Evolutionary conservation across 2,797 vertebrate species (phyloP).

Genomic region (Coregonus suidteri): DNA sequence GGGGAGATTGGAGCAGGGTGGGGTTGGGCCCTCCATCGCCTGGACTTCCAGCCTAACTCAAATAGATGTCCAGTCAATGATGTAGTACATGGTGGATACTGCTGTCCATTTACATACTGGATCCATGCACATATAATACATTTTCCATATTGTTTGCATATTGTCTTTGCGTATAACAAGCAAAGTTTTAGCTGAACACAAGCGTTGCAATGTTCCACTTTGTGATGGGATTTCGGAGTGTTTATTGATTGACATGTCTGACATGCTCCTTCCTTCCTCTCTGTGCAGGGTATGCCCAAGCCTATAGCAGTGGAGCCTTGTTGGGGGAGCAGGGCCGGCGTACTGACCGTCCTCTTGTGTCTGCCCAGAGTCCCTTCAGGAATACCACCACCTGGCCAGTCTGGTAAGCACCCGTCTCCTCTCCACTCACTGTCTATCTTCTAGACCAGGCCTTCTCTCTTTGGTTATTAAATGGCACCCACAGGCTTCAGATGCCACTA

Average conservation of each 20-base stretch:
- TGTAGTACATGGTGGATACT: neutral
- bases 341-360: slow-evolving; percentile 91
- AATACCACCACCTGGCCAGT: slow-evolving; percentile 93
- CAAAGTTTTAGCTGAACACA: neutral
- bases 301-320: slow-evolving; percentile 95
- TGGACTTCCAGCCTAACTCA: neutral
- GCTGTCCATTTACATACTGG: neutral
- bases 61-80: neutral
- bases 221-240: neutral
- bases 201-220: neutral
- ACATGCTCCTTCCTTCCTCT: neutral
- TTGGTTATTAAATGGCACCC: neutral
- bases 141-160: neutral
- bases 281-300: slow-evolving; percentile 86
- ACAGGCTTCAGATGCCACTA: neutral
- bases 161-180: neutral
- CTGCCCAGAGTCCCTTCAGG: slow-evolving; percentile 87
- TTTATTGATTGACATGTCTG: neutral
- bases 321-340: slow-evolving; percentile 91
- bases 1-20: slow-evolving; percentile 11
- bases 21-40: neutral
- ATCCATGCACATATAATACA: neutral
- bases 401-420: slow-evolving; percentile 76
- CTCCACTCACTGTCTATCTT: neutral
- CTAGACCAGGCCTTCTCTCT: neutral